Evolutionary conservation across 2,113 vertebrate genomes (phyloP).

Genomic region (Phaethornis superciliosus): DNA sequence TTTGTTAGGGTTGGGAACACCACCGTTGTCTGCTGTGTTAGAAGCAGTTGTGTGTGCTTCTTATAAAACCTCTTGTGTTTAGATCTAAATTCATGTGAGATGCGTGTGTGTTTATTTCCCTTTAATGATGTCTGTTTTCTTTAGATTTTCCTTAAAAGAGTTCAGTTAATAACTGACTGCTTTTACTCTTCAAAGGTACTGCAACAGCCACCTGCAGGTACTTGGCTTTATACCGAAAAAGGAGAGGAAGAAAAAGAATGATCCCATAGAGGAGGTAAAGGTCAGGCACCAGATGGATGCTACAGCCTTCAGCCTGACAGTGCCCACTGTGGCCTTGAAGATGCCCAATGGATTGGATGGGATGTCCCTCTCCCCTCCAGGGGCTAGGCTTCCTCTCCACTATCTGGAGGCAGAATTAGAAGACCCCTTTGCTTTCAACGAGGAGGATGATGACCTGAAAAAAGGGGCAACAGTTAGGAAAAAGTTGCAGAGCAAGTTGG

Average conservation of each 20-base stretch:
- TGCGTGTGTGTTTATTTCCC: not conserved
- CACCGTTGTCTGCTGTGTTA: not conserved
- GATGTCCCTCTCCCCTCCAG: slow-evolving; percentile 90
- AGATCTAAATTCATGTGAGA: not conserved
- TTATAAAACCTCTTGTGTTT: not conserved
- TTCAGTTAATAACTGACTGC: not conserved
- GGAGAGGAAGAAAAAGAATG: slow-evolving; percentile 99
- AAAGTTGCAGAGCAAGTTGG: slow-evolving; percentile 90
- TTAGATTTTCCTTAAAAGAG: not conserved
- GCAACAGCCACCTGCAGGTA: slow-evolving; percentile 99
- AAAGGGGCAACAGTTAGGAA: slow-evolving; percentile 89
- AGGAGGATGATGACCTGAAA: slow-evolving; percentile 89
- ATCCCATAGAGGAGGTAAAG: slow-evolving; percentile 92
- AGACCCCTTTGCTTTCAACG: slow-evolving; percentile 97
- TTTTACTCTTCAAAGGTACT: slow-evolving; percentile 86
- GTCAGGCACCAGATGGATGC: slow-evolving; percentile 91
- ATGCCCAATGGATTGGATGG: slow-evolving; percentile 93
- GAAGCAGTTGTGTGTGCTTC: not conserved
- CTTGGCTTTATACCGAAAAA: slow-evolving; percentile 99
- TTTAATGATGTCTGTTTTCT: not conserved
- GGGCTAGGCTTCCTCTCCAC: slow-evolving; percentile 86
- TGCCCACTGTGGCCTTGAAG: slow-evolving; percentile 93
- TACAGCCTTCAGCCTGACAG: slow-evolving; percentile 93
- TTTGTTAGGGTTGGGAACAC: not conserved
- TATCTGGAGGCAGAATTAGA: slow-evolving; percentile 91